Evolutionary conservation across 2,113 vertebrate species (phyloP), one percentile per base, ranked within the genome.

Genomic region (Cavia porcellus): DNA sequence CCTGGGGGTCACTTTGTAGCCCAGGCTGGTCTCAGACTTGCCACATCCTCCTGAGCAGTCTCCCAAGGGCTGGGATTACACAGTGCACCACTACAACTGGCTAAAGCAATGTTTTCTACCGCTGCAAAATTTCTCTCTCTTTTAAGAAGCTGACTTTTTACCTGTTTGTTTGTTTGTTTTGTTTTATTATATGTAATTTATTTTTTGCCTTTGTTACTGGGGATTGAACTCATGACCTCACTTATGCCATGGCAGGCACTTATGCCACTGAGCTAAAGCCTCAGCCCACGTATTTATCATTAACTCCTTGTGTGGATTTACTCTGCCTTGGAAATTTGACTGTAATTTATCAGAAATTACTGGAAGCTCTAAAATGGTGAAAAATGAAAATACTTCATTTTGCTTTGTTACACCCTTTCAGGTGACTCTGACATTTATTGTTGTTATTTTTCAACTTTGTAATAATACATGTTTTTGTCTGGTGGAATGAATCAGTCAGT

Each of bases 381-480:
- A 13, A 7, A n/a, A 68, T 45, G 61, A 30, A 25, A 0, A 12
- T 14, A 0, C 30, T 38, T 19, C 7, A 2, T 57, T 50, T 10
- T 75, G 45, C 59, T 11, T 20, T 14, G 1, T 28, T 25, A 22
- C 3, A 0, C 0, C 42, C 1, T 55, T 25, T 52, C 4, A 1
- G 22, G 7, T 6, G 24, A n/a, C 22, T 35, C 8, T 70, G 30
- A 13, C 9, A 14, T 19, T 14, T 24, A 30, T 17, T 32, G 30
- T 42, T 42, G 1, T 4, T 38, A 38, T 38, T 38, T 20, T 70
- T 74, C 57, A 75, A 3, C 32, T 38, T 25, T 6, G 4, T 32
- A 68, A 35, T 35, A 17, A n/a, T 35, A n/a, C 5, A 1, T 1
- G 3, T 19, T 2, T 52, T 8, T 14, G 1, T 57, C 52, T 55